Percentiles rank a stretch among this genome's conserved stretches.
These are phyloP conservation scores for Stomatorhinus walkeri DNA, from an alignment of 2,797 vertebrate genomes.

Conservation along the genomic window DNA sequence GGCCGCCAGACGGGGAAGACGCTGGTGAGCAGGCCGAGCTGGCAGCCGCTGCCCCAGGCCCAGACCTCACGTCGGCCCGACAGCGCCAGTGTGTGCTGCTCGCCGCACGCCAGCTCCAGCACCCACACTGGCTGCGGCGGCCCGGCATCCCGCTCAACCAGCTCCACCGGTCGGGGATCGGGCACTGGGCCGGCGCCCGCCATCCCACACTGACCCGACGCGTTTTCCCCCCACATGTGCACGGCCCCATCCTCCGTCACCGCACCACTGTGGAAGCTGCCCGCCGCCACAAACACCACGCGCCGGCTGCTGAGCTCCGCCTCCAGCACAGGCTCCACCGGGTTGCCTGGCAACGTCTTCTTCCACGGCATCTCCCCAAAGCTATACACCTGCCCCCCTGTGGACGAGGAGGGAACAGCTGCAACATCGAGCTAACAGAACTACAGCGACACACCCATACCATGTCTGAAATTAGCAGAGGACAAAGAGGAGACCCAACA, in stretches of 20 bases:
- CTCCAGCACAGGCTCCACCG: constrained; percentile 64
- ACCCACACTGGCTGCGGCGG: constrained; percentile 64
- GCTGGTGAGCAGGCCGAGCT: constrained; percentile 69
- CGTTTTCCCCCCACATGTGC: constrained; percentile 94
- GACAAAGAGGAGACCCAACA: background rate
- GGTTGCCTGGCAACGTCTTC: constrained; percentile 50
- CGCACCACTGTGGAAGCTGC: constrained; percentile 79
- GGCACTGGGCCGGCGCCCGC: constrained; percentile 63
- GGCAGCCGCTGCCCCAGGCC: constrained; percentile 88
- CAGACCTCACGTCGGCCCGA: constrained; percentile 80
- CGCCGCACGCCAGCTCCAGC: constrained; percentile 83
- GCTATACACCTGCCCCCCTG: constrained; percentile 88
- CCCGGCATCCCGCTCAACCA: constrained; percentile 64
- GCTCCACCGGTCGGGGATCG: constrained; percentile 72
- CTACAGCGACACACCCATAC: background rate
- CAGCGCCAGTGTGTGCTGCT: constrained; percentile 80
- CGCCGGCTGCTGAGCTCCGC: constrained; percentile 68
- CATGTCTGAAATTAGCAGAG: no score
- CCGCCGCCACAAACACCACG: constrained; percentile 74
- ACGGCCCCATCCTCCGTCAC: constrained; percentile 79
- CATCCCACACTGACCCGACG: constrained; percentile 80
- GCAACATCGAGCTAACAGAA: background rate
- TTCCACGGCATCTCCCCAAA: constrained; percentile 83
- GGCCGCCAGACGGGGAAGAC: constrained; percentile 78
- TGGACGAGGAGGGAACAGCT: background rate